Evolutionary conservation across 2,797 vertebrate species (phyloP).

Genomic region (Macrochelys suwanniensis): DNA sequence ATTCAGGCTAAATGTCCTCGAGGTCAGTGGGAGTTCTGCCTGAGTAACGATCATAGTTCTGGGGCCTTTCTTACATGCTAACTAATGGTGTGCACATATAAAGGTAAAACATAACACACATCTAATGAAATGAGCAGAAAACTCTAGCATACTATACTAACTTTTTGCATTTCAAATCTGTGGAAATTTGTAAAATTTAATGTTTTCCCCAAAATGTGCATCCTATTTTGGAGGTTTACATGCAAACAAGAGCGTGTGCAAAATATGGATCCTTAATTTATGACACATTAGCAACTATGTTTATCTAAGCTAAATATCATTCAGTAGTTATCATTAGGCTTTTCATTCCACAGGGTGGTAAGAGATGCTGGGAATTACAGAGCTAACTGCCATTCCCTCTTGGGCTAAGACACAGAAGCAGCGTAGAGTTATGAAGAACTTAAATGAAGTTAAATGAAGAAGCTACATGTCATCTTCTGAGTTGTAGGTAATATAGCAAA

Average conservation of each 20-base stretch:
- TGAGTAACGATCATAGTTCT: neutral
- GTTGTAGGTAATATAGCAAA: neutral
- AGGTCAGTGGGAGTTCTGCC: slow-evolving; percentile 45
- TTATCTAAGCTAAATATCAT: neutral
- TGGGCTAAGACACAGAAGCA: neutral
- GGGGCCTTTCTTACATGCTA: slow-evolving; percentile 25
- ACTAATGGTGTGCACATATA: rapidly evolving
- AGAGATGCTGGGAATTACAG: neutral
- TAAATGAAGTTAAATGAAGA: neutral
- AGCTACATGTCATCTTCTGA: slow-evolving; percentile 22
- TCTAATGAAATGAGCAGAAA: neutral
- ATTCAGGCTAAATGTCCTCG: slow-evolving; percentile 46
- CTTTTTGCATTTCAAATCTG: rapidly evolving
- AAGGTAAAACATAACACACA: neutral
- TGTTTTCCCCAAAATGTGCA: neutral
- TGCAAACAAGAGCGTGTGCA: neutral
- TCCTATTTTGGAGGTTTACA: neutral
- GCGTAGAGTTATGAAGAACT: no score
- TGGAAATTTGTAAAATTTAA: rapidly evolving
- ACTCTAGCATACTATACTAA: neutral
- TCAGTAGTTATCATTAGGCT: neutral
- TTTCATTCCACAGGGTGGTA: neutral
- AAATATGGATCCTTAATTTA: rapidly evolving
- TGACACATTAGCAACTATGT: neutral
- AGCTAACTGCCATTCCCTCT: neutral